Evolutionary conservation across 2,888 invertebrate species (phyloP).

Genomic region (Philereme vetulata): DNA sequence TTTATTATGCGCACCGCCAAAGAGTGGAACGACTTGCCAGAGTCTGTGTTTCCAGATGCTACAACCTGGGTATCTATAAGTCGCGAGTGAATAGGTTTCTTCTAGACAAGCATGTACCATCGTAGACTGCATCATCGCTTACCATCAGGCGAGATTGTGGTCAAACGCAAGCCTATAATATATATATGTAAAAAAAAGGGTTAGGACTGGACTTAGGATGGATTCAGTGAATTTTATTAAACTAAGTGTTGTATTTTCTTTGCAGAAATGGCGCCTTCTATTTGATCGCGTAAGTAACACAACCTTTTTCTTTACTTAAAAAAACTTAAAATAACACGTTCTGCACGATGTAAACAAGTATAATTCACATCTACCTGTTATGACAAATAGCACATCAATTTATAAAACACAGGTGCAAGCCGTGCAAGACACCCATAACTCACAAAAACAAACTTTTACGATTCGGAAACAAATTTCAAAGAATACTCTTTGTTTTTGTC

Average conservation of each 20-base stretch:
- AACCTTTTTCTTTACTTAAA: background rate
- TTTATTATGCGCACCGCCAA: too few species aligned
- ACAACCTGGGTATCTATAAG: too few species aligned
- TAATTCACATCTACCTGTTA: slow-evolving; percentile 17
- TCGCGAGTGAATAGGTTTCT: too few species aligned
- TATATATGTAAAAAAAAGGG: too few species aligned
- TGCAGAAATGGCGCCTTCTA: slow-evolving; percentile 94
- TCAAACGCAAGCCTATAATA: too few species aligned
- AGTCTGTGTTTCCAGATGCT: too few species aligned
- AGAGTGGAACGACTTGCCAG: too few species aligned
- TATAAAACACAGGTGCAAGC: slow-evolving; percentile 46
- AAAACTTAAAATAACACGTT: background rate
- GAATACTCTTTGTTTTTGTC: slow-evolving; percentile 67
- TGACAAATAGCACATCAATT: slow-evolving; percentile 26
- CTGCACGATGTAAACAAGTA: slow-evolving; percentile 9
- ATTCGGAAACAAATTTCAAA: slow-evolving; percentile 72
- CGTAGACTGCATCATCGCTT: too few species aligned
- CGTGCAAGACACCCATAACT: slow-evolving; percentile 52
- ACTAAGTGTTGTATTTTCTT: slow-evolving; percentile 42
- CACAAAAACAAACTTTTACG: slow-evolving; percentile 65
- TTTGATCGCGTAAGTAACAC: slow-evolving; percentile 90
- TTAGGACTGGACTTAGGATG: too few species aligned
- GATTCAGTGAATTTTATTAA: background rate
- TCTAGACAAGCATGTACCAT: too few species aligned
- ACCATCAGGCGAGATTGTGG: too few species aligned